Evolutionary conservation across 2,888 invertebrate genomes (phyloP), one percentile per base, ranked within the genome.

Genomic region (Sycophila texana): DNA sequence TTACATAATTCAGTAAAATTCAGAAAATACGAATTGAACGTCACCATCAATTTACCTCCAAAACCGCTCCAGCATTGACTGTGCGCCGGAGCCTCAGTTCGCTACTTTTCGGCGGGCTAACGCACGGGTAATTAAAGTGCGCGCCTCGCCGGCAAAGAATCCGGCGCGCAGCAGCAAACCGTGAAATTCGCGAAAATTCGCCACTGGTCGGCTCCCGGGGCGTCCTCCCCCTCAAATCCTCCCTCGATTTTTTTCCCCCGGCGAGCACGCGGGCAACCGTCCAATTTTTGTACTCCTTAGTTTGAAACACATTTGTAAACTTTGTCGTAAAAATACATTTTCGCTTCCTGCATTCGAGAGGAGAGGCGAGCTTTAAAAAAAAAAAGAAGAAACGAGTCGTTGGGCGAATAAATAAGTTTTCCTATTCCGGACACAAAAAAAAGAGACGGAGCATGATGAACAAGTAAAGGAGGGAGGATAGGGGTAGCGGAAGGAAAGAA

Each of bases 281-380:
- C 79, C 79, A 82, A 82, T 82, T 82, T 82, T 80, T 82, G 77
- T 82, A 80, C 79, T 82, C 75, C 77, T 82, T 80, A 82, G 74
- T 82, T 80, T 80, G 74, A 79, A 78, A 79, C 71, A 70, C 79
- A 82, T 82, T 82, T 80, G 77, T 79, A 77, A 82, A 82, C 63
- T 82, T 82, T 82, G 79, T 77, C 77, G 77, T 77, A 77, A 80
- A 80, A 82, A 79, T 82, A 79, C 77, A 80, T 82, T 81, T 82
- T 77, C 79, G 79, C 67, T 80, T 80, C 80, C 82, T 80, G 77
- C 65, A 81, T 79, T 74, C 73, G 70, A 78, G 73, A 76, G 75
- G 47, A 74, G 66, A 22, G 47, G 39, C 4, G 12, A 49, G 16
- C 26, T 39, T 18, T 39, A 18, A 39, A 61, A 20, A 65, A 66